Conservation (phyloP, 2,113 vertebrate genomes). For the Hystrix cristata region DNA sequence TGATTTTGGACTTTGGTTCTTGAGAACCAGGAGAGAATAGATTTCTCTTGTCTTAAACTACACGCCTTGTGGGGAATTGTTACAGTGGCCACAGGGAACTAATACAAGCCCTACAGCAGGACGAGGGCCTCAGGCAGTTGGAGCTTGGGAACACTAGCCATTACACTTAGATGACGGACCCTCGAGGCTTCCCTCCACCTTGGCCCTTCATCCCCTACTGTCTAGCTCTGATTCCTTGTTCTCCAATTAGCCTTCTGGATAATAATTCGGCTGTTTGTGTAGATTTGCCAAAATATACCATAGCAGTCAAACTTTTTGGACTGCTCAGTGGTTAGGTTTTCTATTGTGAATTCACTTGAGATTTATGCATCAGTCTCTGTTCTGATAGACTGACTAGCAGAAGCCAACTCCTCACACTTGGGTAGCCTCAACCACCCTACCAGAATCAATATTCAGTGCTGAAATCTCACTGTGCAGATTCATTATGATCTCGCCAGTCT, state of each 20-base stretch:
- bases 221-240: neutral
- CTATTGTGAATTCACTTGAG: conserved; percentile 41
- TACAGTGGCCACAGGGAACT: neutral
- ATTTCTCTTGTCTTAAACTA: neutral
- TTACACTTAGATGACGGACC: neutral
- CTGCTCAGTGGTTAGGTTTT: neutral
- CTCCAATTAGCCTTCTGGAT: conserved; percentile 14
- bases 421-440: neutral
- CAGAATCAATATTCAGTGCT: neutral
- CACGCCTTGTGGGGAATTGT: neutral
- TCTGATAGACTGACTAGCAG: neutral
- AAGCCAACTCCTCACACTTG: neutral
- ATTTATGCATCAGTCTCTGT: conserved; percentile 12
- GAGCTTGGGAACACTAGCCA: neutral
- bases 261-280: neutral
- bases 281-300: neutral
- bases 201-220: neutral
- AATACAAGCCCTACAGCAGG: neutral
- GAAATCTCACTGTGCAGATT: conserved; percentile 15
- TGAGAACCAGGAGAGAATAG: neutral
- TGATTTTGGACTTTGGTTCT: neutral
- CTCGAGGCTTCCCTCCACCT: neutral
- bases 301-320: neutral
- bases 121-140: neutral
- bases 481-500: neutral